These are phyloP conservation scores for Athene cunicularia DNA, from an alignment of 2,113 vertebrate genomes.

Conservation along the genomic window DNA sequence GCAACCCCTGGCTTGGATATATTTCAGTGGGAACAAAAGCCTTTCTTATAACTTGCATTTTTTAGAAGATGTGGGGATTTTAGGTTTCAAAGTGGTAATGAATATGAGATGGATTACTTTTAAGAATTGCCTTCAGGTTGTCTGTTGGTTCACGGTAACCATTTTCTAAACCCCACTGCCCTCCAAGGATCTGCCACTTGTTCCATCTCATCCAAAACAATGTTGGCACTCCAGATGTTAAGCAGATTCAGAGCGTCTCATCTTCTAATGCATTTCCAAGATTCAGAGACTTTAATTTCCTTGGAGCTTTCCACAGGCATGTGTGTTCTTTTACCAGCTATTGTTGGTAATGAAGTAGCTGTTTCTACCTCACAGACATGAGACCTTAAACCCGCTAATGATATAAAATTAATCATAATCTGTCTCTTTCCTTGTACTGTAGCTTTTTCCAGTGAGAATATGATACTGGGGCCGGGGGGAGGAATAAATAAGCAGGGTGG, in stretches of 20 bases:
- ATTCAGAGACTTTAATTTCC: neutral
- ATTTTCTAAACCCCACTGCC: neutral
- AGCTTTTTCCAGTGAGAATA: neutral
- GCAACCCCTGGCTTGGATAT: neutral
- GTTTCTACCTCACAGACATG: neutral
- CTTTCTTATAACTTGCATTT: slow-evolving; percentile 4
- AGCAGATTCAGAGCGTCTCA: neutral
- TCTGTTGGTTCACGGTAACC: neutral
- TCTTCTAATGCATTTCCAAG: neutral
- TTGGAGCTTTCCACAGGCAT: neutral
- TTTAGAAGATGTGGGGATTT: slow-evolving; percentile 6
- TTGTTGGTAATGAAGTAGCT: neutral
- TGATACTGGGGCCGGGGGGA: neutral
- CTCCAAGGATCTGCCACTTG: neutral
- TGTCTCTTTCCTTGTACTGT: neutral
- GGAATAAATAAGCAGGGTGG: neutral
- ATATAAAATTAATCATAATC: neutral
- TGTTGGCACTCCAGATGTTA: neutral
- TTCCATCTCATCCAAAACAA: neutral
- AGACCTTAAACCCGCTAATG: neutral
- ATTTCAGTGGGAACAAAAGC: neutral
- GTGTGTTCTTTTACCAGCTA: neutral
- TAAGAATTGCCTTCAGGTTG: neutral
- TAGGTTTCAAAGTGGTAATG: neutral
- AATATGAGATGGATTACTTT: neutral